phyloP scores from a whole-genome alignment of 1,140 invertebrate species.

The Bombus superbus region DNA sequence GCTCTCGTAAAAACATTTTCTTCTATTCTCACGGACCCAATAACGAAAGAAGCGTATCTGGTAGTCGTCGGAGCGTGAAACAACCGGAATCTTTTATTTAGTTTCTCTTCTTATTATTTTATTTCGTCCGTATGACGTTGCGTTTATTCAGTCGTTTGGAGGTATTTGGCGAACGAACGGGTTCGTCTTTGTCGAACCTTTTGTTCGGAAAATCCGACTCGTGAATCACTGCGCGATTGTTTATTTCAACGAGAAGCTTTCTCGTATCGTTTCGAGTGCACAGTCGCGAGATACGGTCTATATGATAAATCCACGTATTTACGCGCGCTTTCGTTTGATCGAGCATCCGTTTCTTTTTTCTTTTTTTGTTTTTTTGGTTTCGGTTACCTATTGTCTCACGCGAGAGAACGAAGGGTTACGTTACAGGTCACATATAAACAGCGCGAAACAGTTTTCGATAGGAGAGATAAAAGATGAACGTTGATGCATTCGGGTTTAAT shows the following conservation, averaged over 20 bases:
- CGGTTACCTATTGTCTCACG: background rate
- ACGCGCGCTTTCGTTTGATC: background rate
- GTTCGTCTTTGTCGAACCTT: background rate
- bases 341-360: background rate
- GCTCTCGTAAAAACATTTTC: conserved; percentile 34
- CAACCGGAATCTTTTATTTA: background rate
- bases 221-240: background rate
- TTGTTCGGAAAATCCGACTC: background rate
- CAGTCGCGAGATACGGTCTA: background rate
- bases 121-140: background rate
- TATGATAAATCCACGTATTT: background rate
- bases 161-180: background rate
- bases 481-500: too few species aligned
- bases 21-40: background rate
- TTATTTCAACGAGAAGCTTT: too few species aligned
- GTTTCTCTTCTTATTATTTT: background rate
- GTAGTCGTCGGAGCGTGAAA: conserved; percentile 11
- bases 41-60: background rate
- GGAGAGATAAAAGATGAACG: background rate
- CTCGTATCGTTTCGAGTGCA: background rate
- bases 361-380: background rate
- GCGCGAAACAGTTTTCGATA: background rate
- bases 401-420: background rate
- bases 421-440: background rate
- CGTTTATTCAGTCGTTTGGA: background rate